These are phyloP conservation scores for Caenorhabditis angaria DNA, from an alignment of 2,888 invertebrate species.

Conservation along the genomic window DNA sequence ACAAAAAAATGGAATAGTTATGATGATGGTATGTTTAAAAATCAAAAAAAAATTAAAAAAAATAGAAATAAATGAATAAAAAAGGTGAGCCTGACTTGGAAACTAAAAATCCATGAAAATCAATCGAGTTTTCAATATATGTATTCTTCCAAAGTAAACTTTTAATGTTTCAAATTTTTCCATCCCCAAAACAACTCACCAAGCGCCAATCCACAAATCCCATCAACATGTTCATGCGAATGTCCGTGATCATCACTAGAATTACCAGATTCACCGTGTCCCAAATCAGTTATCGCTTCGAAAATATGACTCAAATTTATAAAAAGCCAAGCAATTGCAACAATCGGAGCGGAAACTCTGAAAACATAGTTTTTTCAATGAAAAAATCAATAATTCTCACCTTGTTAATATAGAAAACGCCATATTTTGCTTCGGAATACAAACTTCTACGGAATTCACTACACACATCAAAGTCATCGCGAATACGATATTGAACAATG, in stretches of 20 bases:
- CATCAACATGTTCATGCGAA: neutral
- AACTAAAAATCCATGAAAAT: too few species aligned
- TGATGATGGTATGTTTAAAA: too few species aligned
- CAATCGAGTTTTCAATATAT: too few species aligned
- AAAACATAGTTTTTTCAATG: neutral
- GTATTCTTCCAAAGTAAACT: too few species aligned
- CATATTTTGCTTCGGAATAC: neutral
- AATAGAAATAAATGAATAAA: too few species aligned
- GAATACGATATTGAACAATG: slow-evolving; percentile 7
- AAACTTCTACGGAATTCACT: neutral
- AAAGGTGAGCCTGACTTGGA: too few species aligned
- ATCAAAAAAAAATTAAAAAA: too few species aligned
- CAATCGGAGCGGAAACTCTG: slow-evolving; percentile 25
- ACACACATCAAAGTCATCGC: neutral
- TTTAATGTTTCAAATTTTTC: neutral
- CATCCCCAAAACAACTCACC: neutral
- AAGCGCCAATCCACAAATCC: neutral
- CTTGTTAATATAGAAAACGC: neutral
- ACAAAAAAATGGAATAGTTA: too few species aligned
- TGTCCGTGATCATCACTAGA: neutral
- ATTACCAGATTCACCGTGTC: neutral
- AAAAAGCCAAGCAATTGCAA: slow-evolving; percentile 31
- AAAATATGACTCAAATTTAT: slow-evolving; percentile 36
- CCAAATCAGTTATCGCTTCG: slow-evolving; percentile 28
- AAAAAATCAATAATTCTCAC: neutral